Conservation (phyloP, 2,888 invertebrate genomes). For the Aproaerema taeniolella region DNA sequence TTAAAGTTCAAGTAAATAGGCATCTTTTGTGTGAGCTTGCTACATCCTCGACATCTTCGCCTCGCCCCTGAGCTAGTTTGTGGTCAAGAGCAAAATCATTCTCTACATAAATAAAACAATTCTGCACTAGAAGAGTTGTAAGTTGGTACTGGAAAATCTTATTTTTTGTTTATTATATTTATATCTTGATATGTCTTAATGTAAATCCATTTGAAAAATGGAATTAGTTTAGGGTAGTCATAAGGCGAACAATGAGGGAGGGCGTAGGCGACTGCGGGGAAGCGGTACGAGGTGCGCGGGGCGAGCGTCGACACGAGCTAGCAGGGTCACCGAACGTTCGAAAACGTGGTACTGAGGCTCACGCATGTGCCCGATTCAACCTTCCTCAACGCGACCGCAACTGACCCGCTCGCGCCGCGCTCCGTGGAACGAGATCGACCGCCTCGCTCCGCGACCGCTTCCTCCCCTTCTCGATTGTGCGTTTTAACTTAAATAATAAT, state of each 20-base stretch:
- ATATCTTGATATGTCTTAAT: no score
- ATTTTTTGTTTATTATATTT: no score
- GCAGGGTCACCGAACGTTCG: conserved; percentile 71
- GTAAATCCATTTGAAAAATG: no score
- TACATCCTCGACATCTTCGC: no score
- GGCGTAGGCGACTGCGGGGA: conserved; percentile 36
- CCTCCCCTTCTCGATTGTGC: conserved; percentile 10
- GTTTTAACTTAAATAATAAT: not conserved
- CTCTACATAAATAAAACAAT: no score
- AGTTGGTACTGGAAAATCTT: no score
- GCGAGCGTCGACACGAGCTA: conserved; percentile 74
- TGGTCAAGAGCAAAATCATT: no score
- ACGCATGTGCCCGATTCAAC: conserved; percentile 73
- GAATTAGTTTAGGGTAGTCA: conserved; percentile 8
- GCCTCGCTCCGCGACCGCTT: conserved; percentile 9
- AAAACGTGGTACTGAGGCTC: conserved; percentile 64
- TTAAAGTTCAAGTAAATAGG: no score
- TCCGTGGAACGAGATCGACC: conserved; percentile 8
- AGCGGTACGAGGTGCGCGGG: conserved; percentile 44
- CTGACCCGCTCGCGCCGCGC: no score
- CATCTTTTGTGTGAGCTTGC: no score
- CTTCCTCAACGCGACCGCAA: conserved; percentile 77
- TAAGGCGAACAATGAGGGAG: conserved; percentile 28
- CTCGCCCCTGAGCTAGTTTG: no score
- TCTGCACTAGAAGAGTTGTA: no score